These are phyloP conservation scores for Cyprinodon brontotheroides DNA, from an alignment of 2,113 vertebrate genomes.

Conservation along the genomic window DNA sequence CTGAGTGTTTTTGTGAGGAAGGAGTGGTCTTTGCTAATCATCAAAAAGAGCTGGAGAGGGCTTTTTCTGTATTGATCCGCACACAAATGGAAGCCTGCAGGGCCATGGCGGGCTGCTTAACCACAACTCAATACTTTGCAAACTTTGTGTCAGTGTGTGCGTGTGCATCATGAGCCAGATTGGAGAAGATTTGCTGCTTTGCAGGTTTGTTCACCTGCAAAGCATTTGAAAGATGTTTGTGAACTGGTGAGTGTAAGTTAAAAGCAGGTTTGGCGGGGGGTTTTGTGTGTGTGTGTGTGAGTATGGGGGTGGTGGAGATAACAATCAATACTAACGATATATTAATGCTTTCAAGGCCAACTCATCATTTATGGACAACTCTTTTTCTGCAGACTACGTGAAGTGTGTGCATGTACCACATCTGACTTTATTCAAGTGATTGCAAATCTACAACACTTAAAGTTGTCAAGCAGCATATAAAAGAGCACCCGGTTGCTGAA, in stretches of 20 bases:
- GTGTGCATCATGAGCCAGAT: slow-evolving; percentile 17
- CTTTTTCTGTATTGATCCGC: slow-evolving; percentile 65
- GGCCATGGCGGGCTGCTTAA: slow-evolving; percentile 53
- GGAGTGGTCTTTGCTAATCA: slow-evolving; percentile 56
- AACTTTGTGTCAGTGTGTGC: slow-evolving; percentile 22
- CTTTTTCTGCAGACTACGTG: slow-evolving; percentile 56
- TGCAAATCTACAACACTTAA: background rate
- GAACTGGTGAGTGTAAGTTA: slow-evolving; percentile 21
- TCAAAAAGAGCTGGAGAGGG: slow-evolving; percentile 49
- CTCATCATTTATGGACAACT: slow-evolving; percentile 78
- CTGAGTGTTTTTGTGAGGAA: slow-evolving; percentile 14
- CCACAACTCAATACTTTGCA: slow-evolving; percentile 69
- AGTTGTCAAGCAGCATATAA: background rate
- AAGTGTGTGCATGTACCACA: slow-evolving; percentile 14
- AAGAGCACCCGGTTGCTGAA: background rate
- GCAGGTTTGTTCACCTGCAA: slow-evolving; percentile 19
- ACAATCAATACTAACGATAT: slow-evolving; percentile 90
- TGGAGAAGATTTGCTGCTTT: slow-evolving; percentile 55
- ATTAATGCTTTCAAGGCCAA: slow-evolving; percentile 88
- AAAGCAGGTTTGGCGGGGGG: slow-evolving; percentile 25
- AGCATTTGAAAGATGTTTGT: slow-evolving; percentile 11
- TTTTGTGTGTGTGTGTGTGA: no score
- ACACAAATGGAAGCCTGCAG: slow-evolving; percentile 59
- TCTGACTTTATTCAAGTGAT: background rate
- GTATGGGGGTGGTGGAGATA: slow-evolving; percentile 56